phyloP scores from a whole-genome alignment of 2,888 invertebrate species.

The Girardia tigrina region DNA sequence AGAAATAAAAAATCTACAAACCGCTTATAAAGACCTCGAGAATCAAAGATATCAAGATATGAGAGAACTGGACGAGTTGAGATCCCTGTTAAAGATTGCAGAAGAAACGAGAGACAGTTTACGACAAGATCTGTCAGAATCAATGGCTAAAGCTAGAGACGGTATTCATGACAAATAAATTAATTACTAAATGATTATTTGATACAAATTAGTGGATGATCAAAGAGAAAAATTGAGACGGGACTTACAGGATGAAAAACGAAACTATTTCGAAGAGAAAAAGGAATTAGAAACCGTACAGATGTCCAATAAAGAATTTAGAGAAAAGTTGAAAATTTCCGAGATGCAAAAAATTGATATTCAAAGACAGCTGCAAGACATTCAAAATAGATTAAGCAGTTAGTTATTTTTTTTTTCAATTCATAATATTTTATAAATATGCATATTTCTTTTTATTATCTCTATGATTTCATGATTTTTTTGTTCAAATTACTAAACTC shows the following conservation, averaged over 20 bases:
- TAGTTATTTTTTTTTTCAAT: neutral
- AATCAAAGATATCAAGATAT: conserved; percentile 48
- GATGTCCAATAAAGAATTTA: conserved; percentile 67
- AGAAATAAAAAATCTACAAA: conserved; percentile 47
- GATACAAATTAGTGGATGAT: conserved; percentile 43
- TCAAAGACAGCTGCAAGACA: conserved; percentile 65
- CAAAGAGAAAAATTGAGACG: conserved; percentile 53
- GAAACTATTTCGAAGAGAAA: conserved; percentile 66
- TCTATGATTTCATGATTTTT: too few species aligned
- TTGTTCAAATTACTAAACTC: too few species aligned
- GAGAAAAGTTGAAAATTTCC: conserved; percentile 68
- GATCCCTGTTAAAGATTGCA: conserved; percentile 66
- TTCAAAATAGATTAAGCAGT: conserved; percentile 47
- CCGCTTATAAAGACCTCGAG: conserved; percentile 44
- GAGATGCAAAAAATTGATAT: conserved; percentile 74
- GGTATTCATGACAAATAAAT: conserved; percentile 52
- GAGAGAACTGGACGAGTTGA: conserved; percentile 62
- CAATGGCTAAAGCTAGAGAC: conserved; percentile 69
- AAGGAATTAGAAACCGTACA: conserved; percentile 71
- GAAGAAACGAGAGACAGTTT: conserved; percentile 69
- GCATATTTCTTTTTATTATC: too few species aligned
- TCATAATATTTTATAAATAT: too few species aligned
- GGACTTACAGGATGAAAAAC: conserved; percentile 68
- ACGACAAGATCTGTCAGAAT: conserved; percentile 68
- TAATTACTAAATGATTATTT: neutral